These are phyloP conservation scores for Tamias sibiricus DNA, from an alignment of 2,113 vertebrate species.

Conservation along the genomic window DNA sequence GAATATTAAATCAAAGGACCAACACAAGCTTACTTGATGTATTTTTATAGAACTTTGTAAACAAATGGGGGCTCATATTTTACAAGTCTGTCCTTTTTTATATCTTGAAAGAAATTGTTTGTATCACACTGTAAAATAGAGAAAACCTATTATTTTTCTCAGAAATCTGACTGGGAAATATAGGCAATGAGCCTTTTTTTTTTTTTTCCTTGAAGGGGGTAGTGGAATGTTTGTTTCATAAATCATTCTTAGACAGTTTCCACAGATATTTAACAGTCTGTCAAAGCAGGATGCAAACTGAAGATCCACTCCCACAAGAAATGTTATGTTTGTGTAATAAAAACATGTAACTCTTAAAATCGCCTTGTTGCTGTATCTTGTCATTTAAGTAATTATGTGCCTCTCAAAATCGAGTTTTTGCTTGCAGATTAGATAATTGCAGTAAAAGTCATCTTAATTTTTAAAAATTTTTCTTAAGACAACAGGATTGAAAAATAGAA, in stretches of 20 bases:
- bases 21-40: slow-evolving; percentile 69
- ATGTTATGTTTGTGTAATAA: slow-evolving; percentile 82
- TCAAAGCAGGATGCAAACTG: slow-evolving; percentile 53
- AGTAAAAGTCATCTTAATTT: slow-evolving; percentile 27
- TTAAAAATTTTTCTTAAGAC: slow-evolving; percentile 5
- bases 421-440: neutral
- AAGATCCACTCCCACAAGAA: slow-evolving; percentile 73
- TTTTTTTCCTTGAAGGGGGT: neutral
- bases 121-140: slow-evolving; percentile 69
- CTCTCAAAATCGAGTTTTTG: slow-evolving; percentile 31
- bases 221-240: slow-evolving; percentile 74
- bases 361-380: slow-evolving; percentile 50
- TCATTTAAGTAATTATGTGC: slow-evolving; percentile 43
- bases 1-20: slow-evolving; percentile 73
- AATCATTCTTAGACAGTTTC: slow-evolving; percentile 73
- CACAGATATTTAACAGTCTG: slow-evolving; percentile 73
- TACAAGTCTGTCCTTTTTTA: slow-evolving; percentile 81
- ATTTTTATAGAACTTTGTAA: slow-evolving; percentile 86
- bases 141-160: slow-evolving; percentile 71
- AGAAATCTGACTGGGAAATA: slow-evolving; percentile 66
- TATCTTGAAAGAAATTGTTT: slow-evolving; percentile 78
- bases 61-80: slow-evolving; percentile 79
- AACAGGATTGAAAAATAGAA: neutral
- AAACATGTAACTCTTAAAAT: slow-evolving; percentile 69
- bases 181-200: slow-evolving; percentile 2